Evolutionary conservation across 2,113 vertebrate species (phyloP), one percentile per base, ranked within the genome.

Genomic region (Mustela lutreola): DNA sequence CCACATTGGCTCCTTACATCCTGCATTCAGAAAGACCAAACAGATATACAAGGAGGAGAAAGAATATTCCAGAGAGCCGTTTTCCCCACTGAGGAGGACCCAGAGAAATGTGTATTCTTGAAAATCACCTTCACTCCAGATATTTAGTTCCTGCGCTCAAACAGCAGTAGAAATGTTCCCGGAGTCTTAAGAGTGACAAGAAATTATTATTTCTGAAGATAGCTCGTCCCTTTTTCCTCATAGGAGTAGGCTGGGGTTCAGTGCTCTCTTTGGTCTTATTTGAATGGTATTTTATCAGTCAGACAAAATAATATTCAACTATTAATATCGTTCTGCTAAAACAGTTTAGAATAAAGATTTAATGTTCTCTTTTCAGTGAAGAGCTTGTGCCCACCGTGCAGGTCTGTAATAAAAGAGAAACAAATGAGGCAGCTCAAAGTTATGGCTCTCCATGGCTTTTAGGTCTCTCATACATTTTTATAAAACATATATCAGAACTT

Each of bases 301-400:
- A 98, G 98, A 98, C 98, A 99, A 98, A 98, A 98, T 98, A 98
- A 98, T 98, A 98, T 98, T 98, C 98, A 98, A 96, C 95, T 98
- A 95, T 97, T 98, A 98, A 98, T 98, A 97, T 67, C 92, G 94
- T 98, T 99, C 98, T 98, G 98, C 98, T 99, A 97, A 98, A 99
- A 98, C 95, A 98, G 97, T 98, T 99, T 98, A 98, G 97, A 98
- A 98, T 98, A 98, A 98, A 99, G 98, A 99, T 98, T 99, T 99
- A 99, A 98, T 98, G 94, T 98, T 96, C 98, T 97, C 79, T 97
- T 98, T 97, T 98, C 97, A 93, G 71, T 98, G 97, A 98, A 98
- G 97, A 98, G 95, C 98, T 96, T 97, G 97, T 98, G 98, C 97
- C 96, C 93, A 98, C 97, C 24, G 56, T 97, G 97, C 96, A 98